Evolutionary conservation across 35 echinoderm and acorn worm genomes (phyloP), one percentile per base, ranked within the genome.

Genomic region (Holothuria glaberrima): DNA sequence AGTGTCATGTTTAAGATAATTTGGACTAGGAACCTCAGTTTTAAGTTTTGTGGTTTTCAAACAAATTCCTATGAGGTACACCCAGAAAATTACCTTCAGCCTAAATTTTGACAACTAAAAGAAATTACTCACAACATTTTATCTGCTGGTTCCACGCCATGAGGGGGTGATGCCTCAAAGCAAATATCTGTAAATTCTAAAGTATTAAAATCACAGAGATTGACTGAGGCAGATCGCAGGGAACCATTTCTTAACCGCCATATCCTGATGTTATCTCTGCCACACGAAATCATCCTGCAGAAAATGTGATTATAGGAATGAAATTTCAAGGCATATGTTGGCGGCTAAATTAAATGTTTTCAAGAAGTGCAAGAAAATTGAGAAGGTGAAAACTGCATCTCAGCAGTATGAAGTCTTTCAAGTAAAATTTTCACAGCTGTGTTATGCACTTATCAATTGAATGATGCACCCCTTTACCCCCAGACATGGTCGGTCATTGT

Each of bases 251-350:
- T 87, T 9, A 99, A 89, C 13, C 97, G 72, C 97, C 97, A 99
- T 36, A 99, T 74, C 30, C 97, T 72, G 12, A 99, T 91, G 45
- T 99, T 99, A 78, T 99, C 97, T 27, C 91, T 35, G 12, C 97
- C 97, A 89, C 97, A 99, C 10, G 97, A 95, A 26, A 95, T 89
- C 91, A 99, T 94, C 54, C 97, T 99, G 21, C 6, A 88, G 36
- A 30, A 6, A 86, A 60, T 78, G 44, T 35, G 38, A 78, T 6
- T 14, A 54, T 14, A 54, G 5, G 0, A 9, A 54, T 54, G 50
- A 54, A 5, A 17, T 14, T 9, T 54, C 50, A 54, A 54, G 9
- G 50, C 16, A 54, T 54, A 41, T 14, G 12, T 9, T 54, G 13
- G 9, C 13, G 16, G 0, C 50, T 54, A 54, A 5, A 54, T 54